Evolutionary conservation across 2,888 invertebrate species (phyloP).

Genomic region (Megastigmus dorsalis): DNA sequence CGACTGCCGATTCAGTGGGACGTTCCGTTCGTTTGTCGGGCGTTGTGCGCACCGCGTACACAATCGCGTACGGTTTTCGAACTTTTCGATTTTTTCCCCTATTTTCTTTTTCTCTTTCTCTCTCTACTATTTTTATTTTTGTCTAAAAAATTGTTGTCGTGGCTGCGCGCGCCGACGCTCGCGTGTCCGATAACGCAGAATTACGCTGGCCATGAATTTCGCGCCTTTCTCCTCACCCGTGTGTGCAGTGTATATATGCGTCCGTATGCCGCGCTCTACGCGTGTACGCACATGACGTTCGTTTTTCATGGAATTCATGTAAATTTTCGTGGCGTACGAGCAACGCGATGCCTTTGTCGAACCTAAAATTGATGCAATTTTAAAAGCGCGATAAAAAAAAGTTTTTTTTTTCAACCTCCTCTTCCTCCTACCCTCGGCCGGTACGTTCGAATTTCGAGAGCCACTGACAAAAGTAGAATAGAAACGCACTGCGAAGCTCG

Average conservation of each 20-base stretch:
- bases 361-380: constrained; percentile 46
- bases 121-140: too few species aligned
- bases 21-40: constrained; percentile 13
- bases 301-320: constrained; percentile 38
- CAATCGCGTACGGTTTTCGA: background rate
- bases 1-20: constrained; percentile 72
- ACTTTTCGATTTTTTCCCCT: background rate
- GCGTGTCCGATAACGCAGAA: constrained; percentile 55
- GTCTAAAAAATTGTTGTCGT: constrained; percentile 56
- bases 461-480: constrained; percentile 4
- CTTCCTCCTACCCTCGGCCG: background rate
- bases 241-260: too few species aligned
- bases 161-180: too few species aligned
- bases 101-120: background rate
- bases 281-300: background rate
- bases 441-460: constrained; percentile 5
- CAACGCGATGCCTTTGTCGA: constrained; percentile 18
- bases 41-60: background rate
- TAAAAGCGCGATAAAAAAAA: constrained; percentile 11
- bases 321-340: constrained; percentile 21
- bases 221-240: constrained; percentile 6
- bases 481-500: constrained; percentile 39
- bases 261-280: background rate
- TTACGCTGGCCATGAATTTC: constrained; percentile 39
- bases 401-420: constrained; percentile 11